A percentile compares a stretch with the other conserved stretches of the same genome.
These are phyloP conservation scores for Platichthys stellatus DNA, from an alignment of 2,113 vertebrate species.

Conservation along the genomic window DNA sequence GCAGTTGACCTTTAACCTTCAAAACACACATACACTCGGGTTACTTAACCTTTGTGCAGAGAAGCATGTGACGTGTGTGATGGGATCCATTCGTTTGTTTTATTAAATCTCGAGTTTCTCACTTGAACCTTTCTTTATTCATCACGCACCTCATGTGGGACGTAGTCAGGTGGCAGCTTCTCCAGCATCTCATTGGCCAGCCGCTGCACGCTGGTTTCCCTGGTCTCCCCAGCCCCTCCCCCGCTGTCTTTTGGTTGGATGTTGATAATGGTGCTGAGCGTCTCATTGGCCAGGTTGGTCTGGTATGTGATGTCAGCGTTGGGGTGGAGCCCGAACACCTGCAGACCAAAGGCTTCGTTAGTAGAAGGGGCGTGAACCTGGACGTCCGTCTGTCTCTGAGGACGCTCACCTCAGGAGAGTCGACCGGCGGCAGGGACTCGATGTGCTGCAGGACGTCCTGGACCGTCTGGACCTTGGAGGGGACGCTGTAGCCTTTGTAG, in stretches of 20 bases:
- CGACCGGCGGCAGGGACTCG: conserved; percentile 82
- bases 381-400: too few relatives aligned
- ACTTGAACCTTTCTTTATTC: too few relatives aligned
- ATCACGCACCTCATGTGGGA: conserved; percentile 82
- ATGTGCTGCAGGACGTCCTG: conserved; percentile 84
- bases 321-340: conserved; percentile 90
- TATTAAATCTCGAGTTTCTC: too few relatives aligned
- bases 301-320: conserved; percentile 90
- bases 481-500: conserved; percentile 84
- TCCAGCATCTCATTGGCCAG: conserved; percentile 87
- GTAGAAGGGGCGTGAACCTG: not conserved
- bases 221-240: conserved; percentile 80
- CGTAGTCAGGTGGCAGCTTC: conserved; percentile 86
- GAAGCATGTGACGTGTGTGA: not conserved
- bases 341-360: not conserved
- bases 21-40: not conserved
- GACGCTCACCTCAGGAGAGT: conserved; percentile 83
- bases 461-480: conserved; percentile 77
- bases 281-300: conserved; percentile 87
- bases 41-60: not conserved
- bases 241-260: conserved; percentile 88
- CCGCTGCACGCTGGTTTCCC: conserved; percentile 81
- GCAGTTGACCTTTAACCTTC: conserved; percentile 84
- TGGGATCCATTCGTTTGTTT: not conserved
- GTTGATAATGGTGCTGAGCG: conserved; percentile 84